phyloP scores from a whole-genome alignment of 37 sponge, comb jelly and placozoan genomes.

The Tethya wilhelma region DNA sequence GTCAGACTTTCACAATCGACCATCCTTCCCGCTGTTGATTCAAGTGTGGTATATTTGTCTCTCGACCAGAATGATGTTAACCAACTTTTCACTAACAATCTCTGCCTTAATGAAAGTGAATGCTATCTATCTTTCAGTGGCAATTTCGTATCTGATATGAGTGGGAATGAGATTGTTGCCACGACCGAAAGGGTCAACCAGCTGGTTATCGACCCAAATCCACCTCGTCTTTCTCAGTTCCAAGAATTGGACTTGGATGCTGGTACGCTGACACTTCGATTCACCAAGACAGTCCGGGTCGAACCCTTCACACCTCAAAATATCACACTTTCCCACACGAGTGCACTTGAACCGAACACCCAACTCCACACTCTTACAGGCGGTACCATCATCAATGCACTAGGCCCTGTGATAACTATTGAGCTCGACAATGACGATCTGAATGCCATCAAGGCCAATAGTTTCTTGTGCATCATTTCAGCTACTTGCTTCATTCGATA shows the following conservation, averaged over 20 bases:
- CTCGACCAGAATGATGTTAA: constrained; percentile 33
- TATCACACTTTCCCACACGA: constrained; percentile 36
- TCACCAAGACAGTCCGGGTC: constrained; percentile 62
- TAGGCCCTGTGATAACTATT: constrained; percentile 57
- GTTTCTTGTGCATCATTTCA: constrained; percentile 36
- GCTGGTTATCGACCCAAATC: constrained; percentile 69
- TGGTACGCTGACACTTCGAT: constrained; percentile 59
- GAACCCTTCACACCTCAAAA: constrained; percentile 23
- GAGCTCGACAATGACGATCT: constrained; percentile 60
- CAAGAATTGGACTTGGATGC: constrained; percentile 65
- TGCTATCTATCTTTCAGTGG: constrained; percentile 65
- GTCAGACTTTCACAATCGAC: constrained; percentile 59
- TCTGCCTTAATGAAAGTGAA: constrained; percentile 58
- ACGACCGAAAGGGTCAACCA: constrained; percentile 43
- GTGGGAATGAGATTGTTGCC: constrained; percentile 59
- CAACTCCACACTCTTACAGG: constrained; percentile 41
- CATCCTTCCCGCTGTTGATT: constrained; percentile 26
- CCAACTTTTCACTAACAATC: constrained; percentile 29
- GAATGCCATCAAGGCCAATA: constrained; percentile 64
- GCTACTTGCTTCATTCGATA: constrained; percentile 49
- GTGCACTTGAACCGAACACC: neutral
- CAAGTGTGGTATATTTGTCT: constrained; percentile 32
- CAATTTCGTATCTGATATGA: constrained; percentile 66
- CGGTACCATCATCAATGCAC: constrained; percentile 31
- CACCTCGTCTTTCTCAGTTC: constrained; percentile 62